Evolutionary conservation across 2,113 vertebrate species (phyloP).

Genomic region (Haemorhous mexicanus): DNA sequence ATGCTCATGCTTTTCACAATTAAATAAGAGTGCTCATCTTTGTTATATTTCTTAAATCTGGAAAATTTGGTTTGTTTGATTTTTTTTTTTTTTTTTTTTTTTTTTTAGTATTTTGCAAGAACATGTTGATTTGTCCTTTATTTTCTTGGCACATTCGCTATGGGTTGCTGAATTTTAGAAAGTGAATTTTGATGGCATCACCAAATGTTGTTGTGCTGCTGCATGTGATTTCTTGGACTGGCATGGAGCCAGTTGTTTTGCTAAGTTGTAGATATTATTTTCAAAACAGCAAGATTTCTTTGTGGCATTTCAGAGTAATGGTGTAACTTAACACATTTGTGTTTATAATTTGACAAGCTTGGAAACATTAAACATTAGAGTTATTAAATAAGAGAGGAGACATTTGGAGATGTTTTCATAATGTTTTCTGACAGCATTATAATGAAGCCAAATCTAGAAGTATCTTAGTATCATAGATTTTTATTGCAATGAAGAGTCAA

Average conservation of each 20-base stretch:
- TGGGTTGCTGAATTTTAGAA: neutral
- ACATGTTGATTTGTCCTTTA: neutral
- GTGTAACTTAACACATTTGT: constrained; percentile 1
- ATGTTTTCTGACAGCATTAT: constrained; percentile 36
- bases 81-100: neutral
- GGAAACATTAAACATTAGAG: constrained; percentile 4
- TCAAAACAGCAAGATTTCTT: neutral
- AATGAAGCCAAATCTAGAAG: constrained; percentile 33
- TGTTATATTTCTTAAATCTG: neutral
- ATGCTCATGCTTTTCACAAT: neutral
- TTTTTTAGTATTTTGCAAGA: neutral
- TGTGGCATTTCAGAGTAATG: constrained; percentile 23
- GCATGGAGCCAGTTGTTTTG: neutral
- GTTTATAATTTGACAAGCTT: constrained; percentile 36
- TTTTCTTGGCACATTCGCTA: neutral
- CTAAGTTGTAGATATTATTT: constrained; percentile 6
- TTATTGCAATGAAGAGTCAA: constrained; percentile 32
- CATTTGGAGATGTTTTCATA: constrained; percentile 36
- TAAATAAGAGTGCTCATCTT: neutral
- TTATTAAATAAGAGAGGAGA: constrained; percentile 7
- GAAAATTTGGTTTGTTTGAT: neutral
- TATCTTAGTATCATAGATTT: neutral
- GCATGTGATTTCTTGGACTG: neutral
- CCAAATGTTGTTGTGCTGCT: neutral
- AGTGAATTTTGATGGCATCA: neutral